Conservation (phyloP, 2,113 vertebrate genomes). For the Philantomba maxwellii region DNA sequence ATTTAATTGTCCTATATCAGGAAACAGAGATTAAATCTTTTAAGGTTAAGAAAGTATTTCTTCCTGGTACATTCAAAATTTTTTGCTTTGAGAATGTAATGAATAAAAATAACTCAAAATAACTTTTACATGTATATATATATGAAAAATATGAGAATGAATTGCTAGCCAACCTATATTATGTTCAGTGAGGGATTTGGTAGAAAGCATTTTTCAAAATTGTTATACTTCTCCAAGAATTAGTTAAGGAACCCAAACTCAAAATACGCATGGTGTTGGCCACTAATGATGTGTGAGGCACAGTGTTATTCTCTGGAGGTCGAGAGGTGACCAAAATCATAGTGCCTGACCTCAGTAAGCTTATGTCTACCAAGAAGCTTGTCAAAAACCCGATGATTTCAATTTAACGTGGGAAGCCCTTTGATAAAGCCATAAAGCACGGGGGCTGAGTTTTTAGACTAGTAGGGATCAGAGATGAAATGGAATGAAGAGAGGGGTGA, state of each 20-base stretch:
- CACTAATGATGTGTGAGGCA: neutral
- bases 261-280: constrained; percentile 12
- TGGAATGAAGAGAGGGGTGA: neutral
- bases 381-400: neutral
- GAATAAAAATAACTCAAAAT: constrained; percentile 67
- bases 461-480: fast-evolving
- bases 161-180: constrained; percentile 66
- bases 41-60: constrained; percentile 36
- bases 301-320: neutral
- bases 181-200: constrained; percentile 61
- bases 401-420: neutral
- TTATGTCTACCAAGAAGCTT: neutral
- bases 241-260: constrained; percentile 55
- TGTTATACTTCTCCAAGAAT: constrained; percentile 38
- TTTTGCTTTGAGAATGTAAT: constrained; percentile 56
- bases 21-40: constrained; percentile 24
- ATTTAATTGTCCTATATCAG: neutral
- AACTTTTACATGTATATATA: constrained; percentile 63
- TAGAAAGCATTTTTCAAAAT: constrained; percentile 46
- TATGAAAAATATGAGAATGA: constrained; percentile 64
- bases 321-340: neutral
- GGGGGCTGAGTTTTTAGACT: neutral
- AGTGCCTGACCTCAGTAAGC: neutral
- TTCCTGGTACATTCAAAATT: constrained; percentile 50
- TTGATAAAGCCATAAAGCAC: neutral